Evolutionary conservation across 2,888 invertebrate genomes (phyloP).

Genomic region (Dolomedes plantarius): DNA sequence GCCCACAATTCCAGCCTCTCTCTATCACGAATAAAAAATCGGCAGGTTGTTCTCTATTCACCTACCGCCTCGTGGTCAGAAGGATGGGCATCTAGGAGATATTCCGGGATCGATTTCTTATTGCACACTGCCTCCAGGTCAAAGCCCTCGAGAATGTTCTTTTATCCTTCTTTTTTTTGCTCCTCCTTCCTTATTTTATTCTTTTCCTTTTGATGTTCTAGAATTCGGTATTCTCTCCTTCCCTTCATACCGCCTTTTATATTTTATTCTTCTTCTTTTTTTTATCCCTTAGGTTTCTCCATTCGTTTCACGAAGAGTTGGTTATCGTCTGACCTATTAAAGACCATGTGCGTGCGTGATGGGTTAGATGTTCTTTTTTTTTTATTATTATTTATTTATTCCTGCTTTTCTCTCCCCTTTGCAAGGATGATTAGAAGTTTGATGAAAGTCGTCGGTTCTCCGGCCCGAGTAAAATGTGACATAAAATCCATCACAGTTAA

Average conservation of each 20-base stretch:
- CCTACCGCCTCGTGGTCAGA: background rate
- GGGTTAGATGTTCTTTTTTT: background rate
- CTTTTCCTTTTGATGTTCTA: background rate
- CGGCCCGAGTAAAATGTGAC: background rate
- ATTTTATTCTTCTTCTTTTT: background rate
- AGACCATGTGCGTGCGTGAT: conserved; percentile 18
- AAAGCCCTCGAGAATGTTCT: conserved; percentile 38
- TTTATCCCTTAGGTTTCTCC: background rate
- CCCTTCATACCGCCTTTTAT: background rate
- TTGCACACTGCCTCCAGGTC: conserved; percentile 34
- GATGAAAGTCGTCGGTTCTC: background rate
- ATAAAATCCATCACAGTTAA: conserved; percentile 9
- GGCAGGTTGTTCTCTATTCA: background rate
- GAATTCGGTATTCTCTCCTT: background rate
- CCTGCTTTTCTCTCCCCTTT: background rate
- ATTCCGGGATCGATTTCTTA: conserved; percentile 41
- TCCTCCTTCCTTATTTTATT: background rate
- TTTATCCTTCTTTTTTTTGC: background rate
- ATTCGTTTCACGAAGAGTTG: conserved; percentile 25
- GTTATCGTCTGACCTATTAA: conserved; percentile 28
- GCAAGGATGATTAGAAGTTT: background rate
- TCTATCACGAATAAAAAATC: background rate
- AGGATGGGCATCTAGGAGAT: background rate
- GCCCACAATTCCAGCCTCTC: background rate
- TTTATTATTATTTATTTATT: no score